Percentiles rank a stretch among this genome's conserved stretches.
Conservation (phyloP, 2,113 vertebrate species). For the Salvelinus alpinus region DNA sequence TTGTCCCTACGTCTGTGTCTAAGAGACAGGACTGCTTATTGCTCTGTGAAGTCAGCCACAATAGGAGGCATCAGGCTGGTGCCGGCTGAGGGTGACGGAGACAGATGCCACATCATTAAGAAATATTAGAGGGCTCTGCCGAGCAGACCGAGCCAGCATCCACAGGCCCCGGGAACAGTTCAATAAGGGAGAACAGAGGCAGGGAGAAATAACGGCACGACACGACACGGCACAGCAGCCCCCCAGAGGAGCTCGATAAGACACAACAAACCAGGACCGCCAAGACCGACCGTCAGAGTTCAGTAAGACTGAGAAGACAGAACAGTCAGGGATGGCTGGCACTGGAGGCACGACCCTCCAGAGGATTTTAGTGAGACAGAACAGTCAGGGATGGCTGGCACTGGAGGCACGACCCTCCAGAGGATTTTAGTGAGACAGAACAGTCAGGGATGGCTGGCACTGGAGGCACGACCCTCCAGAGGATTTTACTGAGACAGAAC, state of each 20-base stretch:
- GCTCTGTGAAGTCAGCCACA: constrained; percentile 66
- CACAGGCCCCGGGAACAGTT: constrained; percentile 65
- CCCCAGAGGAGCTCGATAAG: constrained; percentile 53
- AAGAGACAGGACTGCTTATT: constrained; percentile 68
- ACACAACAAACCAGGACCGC: constrained; percentile 17
- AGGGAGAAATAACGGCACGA: constrained; percentile 4
- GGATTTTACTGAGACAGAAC: constrained; percentile 29
- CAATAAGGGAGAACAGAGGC: constrained; percentile 66
- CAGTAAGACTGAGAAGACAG: constrained; percentile 22
- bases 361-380: constrained; percentile 38
- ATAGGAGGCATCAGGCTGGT: constrained; percentile 57
- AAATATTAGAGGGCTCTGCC: constrained; percentile 78
- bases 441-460: constrained; percentile 14
- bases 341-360: neutral
- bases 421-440: constrained; percentile 23
- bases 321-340: constrained; percentile 7
- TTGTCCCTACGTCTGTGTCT: constrained; percentile 55
- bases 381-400: too few relatives aligned
- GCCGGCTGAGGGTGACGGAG: constrained; percentile 70
- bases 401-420: neutral
- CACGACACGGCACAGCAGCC: neutral
- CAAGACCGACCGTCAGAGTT: constrained; percentile 34
- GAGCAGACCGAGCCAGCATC: constrained; percentile 61
- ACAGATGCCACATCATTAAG: constrained; percentile 79
- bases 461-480: neutral